Base-by-base conservation (phyloP, 1,140 invertebrate genomes). In the Pinna nobilis region DNA sequence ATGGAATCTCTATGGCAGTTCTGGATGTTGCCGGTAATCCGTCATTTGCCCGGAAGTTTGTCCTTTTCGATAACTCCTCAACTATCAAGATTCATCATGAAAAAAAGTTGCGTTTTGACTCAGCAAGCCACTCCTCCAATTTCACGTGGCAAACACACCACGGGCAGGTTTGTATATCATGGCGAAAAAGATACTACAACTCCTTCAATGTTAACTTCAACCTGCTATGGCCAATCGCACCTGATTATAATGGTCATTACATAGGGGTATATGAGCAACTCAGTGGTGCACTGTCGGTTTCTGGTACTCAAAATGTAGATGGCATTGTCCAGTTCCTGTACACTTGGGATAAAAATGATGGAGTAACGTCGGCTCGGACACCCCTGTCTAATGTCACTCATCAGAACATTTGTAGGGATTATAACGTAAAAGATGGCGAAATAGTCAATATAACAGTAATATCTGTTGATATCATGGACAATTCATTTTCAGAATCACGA, bases 41-140 rank as follows among this genome's bases (percentile, higher is more conserved):
- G 5, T 44, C 35, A 20, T 44, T 61, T 25, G 78, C 72, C 1
- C 50, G 78, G 18, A 69, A 71, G 50, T 77, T 80, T 30, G 67
- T 77, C 13, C 50, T 80, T 49, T 75, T 66, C 25, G 78, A 80
- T 55, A 77, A 77, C 64, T 71, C 67, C 1, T 77, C 78, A 4
- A 44, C 25, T 23, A 50, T 80, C 23, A 23, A 41, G 28, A 57
- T 61, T 2, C 60, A 49, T 23, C 7, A 25, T 44, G 44, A 51
- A n/a, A 30, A 53, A 57, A 28, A 41, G 2, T 18, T 76, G 11
- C n/a, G 33, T 18, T 59, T 72, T 53, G 39, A 72, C 20, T 57
- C 74, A 11, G 69, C 55, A 3, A 59, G 35, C 23, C 1, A 13
- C 18, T 13, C 55, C 23, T 59, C 37, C 11, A 60, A 70, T 15